These are phyloP conservation scores for Heliornis fulica DNA, from an alignment of 2,113 vertebrate species.

Conservation along the genomic window DNA sequence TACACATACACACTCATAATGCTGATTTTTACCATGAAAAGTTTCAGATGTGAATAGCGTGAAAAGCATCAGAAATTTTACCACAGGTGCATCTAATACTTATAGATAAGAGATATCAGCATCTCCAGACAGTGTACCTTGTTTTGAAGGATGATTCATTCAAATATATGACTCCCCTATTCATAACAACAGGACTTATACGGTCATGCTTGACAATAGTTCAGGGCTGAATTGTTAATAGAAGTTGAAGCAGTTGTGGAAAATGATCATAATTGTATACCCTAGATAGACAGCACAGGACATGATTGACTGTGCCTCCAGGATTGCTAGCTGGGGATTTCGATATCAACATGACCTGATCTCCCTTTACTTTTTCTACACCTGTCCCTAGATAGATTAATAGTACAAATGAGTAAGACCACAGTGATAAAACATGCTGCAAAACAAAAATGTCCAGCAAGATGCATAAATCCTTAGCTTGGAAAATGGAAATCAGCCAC, in stretches of 20 bases:
- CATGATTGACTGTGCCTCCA: background rate
- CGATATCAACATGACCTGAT: background rate
- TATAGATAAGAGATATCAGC: background rate
- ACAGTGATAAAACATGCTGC: background rate
- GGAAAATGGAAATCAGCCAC: background rate
- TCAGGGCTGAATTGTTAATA: background rate
- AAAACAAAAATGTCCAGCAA: background rate
- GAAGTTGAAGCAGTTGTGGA: background rate
- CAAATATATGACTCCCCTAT: background rate
- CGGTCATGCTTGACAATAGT: background rate
- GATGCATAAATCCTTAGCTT: background rate
- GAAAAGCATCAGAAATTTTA: background rate
- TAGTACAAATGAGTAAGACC: background rate
- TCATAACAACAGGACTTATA: background rate
- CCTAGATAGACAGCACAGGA: background rate
- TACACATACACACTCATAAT: background rate
- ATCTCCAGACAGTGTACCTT: background rate
- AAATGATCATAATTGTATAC: background rate
- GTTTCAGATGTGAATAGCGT: background rate
- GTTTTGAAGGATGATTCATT: background rate
- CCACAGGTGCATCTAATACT: background rate
- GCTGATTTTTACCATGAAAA: background rate
- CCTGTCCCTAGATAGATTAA: background rate
- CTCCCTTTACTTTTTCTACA: background rate
- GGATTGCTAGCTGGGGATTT: background rate